Base-by-base conservation (phyloP, 1,140 invertebrate species). In the Danaus melanippus region DNA sequence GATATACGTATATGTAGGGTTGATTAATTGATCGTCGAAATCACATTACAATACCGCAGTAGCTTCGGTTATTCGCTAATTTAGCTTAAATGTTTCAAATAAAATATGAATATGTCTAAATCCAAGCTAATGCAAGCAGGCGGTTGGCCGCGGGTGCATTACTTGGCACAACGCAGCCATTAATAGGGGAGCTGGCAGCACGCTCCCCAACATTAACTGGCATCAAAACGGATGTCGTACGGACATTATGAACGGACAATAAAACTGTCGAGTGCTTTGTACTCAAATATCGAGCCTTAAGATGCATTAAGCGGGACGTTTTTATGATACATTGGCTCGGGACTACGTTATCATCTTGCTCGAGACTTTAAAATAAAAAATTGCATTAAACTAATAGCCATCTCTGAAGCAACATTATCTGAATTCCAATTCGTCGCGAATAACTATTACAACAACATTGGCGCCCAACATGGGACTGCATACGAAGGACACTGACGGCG, bases 161-260 rank as follows among this genome's bases (percentile, higher is more conserved):
- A 83, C 69, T 83, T 85, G 81, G 81, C 81, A 84, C 72, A 51
- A 57, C 57, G 50, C 54, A 47, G 58, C 73, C 74, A 82, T 84
- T 82, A 84, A 71, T 75, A 63, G 61, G 60, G 60, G 58, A 60
- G 66, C 66, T 85, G 82, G 79, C 79, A 83, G 63, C 67, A 64
- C 60, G 65, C 67, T 58, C 62, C 62, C 64, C 54, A 66, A 78
- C 74, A 79, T 79, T 80, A 76, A 75, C 72, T 70, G 71, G 56
- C 76, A 76, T 78, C 74, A 73, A 72, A 81, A 74, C 76, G 74
- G 78, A 84, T 77, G 77, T 81, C 78, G 69, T 76, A 78, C 65
- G 71, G 65, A 69, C 72, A 73, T 79, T 79, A 81, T 79, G 70
- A 78, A 81, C 66, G 66, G 65, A 80, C 73, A 79, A 84, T 80